Base-by-base conservation (phyloP, 2,113 vertebrate species). In the Dasypus novemcinctus region DNA sequence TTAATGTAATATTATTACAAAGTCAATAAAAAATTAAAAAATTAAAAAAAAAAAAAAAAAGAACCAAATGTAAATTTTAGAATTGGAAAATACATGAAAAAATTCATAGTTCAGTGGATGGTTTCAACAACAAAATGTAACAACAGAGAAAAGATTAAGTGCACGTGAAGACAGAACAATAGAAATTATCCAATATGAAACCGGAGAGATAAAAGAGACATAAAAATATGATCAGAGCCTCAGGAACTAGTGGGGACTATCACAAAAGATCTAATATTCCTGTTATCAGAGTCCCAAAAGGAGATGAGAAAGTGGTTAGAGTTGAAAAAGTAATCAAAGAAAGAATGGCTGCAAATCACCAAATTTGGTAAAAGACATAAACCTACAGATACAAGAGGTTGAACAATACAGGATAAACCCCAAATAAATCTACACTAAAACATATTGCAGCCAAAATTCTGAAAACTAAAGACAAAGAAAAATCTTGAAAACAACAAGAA, bases 351-450 rank as follows among this genome's bases (percentile, higher is more conserved):
- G 38, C 57, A 81, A 88, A 49, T 31, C 68, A 18, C 38, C 59
- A 69, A 76, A 88, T 88, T 23, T 82, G n/a, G 59, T 23, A 49
- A 80, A 95, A 90, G 1, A 72, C 71, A 85, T 20, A 91, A 87
- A 91, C 25, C 27, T 49, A 88, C 13, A 78, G 11, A 83, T 68
- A 79, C 25, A 89, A 71, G 49, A 95, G 92, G 10, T 29, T 74
- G 18, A 71, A n/a, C 31, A 49, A 90, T 52, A 49, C 15, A 72
- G 11, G 59, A 86, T 83, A 86, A 90, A 83, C 43, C 27, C 46
- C 23, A n/a, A 66, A 78, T 8, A 66, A 92, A 86, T 82, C 49
- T 43, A 87, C 21, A 36, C 9, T n/a, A 90, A 93, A n/a, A 46
- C 43, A 46, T 46, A 46, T 46, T 9, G 9, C 43, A 46, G 43